Conservation (phyloP, 2,113 vertebrate species). For the Tragulus kanchil region DNA sequence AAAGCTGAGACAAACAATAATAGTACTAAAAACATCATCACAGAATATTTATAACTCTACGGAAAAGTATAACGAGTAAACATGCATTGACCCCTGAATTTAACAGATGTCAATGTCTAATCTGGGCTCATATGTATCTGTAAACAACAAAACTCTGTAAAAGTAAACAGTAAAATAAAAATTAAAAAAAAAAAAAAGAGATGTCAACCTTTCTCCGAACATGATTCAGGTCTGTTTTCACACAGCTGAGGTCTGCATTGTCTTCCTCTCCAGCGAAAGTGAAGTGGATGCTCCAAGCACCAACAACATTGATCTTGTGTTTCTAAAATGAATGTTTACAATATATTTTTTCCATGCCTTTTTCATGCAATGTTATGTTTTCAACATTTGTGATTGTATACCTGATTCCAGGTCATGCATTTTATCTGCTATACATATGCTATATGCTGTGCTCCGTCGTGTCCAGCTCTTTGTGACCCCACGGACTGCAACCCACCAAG, state of each 20-base stretch:
- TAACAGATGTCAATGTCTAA: background rate
- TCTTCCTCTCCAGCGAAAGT: background rate
- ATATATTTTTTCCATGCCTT: background rate
- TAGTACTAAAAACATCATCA: background rate
- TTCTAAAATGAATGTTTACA: background rate
- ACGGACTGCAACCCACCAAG: background rate
- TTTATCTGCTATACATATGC: too few relatives aligned
- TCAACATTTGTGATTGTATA: background rate
- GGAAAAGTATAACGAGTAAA: background rate
- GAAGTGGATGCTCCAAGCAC: too few relatives aligned
- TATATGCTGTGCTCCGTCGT: background rate
- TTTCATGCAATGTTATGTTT: background rate
- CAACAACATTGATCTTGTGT: background rate
- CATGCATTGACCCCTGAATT: background rate
- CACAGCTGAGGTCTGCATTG: background rate
- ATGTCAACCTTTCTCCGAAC: background rate
- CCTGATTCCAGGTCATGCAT: background rate
- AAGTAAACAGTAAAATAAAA: too few relatives aligned
- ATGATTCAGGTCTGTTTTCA: background rate
- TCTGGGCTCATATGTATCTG: too few relatives aligned
- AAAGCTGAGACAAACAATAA: too few relatives aligned
- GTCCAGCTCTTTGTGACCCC: accelerated
- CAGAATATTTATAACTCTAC: background rate
- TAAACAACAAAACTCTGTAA: too few relatives aligned
- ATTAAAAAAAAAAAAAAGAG: too few relatives aligned